Percentiles rank a stretch among this genome's conserved stretches.
Conservation (phyloP, 2,888 invertebrate genomes). For the Eustalomyia histrio region DNA sequence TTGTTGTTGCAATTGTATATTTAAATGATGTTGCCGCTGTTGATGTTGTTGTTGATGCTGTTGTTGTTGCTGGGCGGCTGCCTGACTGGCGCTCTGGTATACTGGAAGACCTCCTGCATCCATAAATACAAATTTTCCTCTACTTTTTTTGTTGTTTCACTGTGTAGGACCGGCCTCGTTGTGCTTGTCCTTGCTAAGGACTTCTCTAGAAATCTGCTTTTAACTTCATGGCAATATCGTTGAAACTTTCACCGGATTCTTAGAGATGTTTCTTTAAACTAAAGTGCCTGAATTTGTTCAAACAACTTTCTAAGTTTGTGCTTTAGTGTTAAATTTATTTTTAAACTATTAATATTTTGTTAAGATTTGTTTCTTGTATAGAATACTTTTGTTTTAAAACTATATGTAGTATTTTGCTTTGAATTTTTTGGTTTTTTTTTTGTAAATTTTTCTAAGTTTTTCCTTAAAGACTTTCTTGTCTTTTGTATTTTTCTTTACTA, state of each 20-base stretch:
- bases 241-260: not conserved
- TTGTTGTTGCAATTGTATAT: constrained; percentile 74
- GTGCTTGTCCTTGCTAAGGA: constrained; percentile 69
- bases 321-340: constrained; percentile 2
- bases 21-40: constrained; percentile 80
- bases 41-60: constrained; percentile 79
- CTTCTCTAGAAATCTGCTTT: not conserved
- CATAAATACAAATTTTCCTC: constrained; percentile 77
- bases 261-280: not conserved
- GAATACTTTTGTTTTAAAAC: not conserved
- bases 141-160: constrained; percentile 69
- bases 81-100: constrained; percentile 80
- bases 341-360: not conserved
- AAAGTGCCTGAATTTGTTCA: too few species aligned
- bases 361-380: not conserved
- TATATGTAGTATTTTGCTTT: too few species aligned
- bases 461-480: constrained; percentile 23
- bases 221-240: not conserved
- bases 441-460: constrained; percentile 13
- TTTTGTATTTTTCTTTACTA: constrained; percentile 22
- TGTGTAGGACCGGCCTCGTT: constrained; percentile 66
- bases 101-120: constrained; percentile 80
- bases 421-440: constrained; percentile 5
- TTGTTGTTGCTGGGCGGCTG: constrained; percentile 79
- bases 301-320: constrained; percentile 15